Conservation (phyloP, 2,888 invertebrate genomes). For the Nyleta sp. region DNA sequence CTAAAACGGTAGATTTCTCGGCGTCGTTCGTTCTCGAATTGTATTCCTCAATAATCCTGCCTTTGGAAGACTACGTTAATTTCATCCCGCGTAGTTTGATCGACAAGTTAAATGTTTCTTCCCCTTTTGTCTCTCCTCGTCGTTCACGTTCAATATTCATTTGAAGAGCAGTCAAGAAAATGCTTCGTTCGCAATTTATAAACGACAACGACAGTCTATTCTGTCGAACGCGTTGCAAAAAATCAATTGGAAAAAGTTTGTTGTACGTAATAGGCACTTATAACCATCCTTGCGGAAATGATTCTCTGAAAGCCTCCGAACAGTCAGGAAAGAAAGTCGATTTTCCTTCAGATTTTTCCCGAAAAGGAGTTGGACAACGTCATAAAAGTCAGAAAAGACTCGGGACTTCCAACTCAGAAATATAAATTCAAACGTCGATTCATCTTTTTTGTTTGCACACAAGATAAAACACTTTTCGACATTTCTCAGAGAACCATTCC, state of each 20-base stretch:
- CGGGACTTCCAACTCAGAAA: no score
- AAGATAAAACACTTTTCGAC: no score
- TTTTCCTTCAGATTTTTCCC: no score
- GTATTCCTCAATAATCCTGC: slow-evolving; percentile 30
- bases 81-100: slow-evolving; percentile 29
- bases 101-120: neutral
- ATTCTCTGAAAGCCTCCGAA: no score
- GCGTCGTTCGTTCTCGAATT: neutral
- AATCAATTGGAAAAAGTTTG: slow-evolving; percentile 28
- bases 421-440: neutral
- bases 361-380: no score
- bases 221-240: neutral
- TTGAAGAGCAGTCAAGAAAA: slow-evolving; percentile 4
- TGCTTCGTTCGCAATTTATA: slow-evolving; percentile 5
- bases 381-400: no score
- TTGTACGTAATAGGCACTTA: slow-evolving; percentile 66
- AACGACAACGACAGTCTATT: slow-evolving; percentile 30
- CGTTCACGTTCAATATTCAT: neutral
- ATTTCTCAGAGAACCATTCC: no score
- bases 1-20: no score
- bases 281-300: slow-evolving; percentile 17
- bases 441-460: no score
- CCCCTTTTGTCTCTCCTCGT: neutral
- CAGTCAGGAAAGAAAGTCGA: no score
- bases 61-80: slow-evolving; percentile 58